Conservation (phyloP, 92 coral and sea anemone genomes). For the Chrysogorgia sp. region DNA sequence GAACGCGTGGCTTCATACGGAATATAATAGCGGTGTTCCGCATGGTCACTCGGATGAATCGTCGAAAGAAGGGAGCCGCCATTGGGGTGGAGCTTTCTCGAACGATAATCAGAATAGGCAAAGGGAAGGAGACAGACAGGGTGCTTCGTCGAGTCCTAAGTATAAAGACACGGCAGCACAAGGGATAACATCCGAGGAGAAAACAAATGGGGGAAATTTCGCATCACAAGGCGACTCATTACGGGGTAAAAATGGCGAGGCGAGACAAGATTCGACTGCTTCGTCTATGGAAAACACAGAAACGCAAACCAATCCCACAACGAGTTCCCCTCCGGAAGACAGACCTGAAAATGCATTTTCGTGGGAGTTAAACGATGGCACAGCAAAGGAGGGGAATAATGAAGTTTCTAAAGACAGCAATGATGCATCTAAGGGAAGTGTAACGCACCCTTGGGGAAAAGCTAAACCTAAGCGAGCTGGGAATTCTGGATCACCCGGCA, state of each 20-base stretch:
- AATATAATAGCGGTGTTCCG: neutral
- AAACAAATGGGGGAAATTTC: neutral
- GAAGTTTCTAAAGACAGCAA: no score
- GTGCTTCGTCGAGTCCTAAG: neutral
- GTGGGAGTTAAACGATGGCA: no score
- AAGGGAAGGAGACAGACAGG: neutral
- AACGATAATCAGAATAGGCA: neutral
- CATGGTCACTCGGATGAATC: neutral
- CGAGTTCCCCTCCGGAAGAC: no score
- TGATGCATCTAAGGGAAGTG: no score
- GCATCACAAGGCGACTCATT: neutral
- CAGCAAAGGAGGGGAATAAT: no score
- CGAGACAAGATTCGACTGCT: neutral
- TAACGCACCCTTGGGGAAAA: no score
- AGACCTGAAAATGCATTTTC: no score
- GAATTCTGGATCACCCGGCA: no score
- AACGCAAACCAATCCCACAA: neutral
- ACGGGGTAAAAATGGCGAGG: neutral
- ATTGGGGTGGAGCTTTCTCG: neutral
- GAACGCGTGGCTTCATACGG: neutral
- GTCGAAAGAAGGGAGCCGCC: neutral
- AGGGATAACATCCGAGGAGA: neutral
- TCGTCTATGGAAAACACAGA: neutral
- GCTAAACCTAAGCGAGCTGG: no score
- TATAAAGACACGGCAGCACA: neutral